Evolutionary conservation across 2,797 vertebrate species (phyloP), one percentile per base, ranked within the genome.

Genomic region (Gymnothorax reevesii): DNA sequence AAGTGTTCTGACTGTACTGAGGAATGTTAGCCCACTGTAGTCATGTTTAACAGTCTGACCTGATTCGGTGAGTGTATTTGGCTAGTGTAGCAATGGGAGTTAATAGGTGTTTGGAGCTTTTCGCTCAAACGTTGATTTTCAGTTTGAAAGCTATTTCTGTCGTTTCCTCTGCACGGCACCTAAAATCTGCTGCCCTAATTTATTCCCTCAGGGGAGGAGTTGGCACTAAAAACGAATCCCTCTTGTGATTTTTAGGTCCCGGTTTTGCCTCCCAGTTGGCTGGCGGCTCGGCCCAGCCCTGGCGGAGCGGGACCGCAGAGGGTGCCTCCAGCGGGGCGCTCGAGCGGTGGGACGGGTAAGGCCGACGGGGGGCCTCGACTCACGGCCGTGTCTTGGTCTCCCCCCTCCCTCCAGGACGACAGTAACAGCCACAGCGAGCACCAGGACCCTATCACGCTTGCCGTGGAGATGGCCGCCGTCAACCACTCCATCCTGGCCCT

Each of bases 401-500:
- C 94, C 22, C 91, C 95, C 7, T 94, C 91, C 87, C 86, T 95
- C 85, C 95, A 99, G 97, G 98, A 99, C 73, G 98, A 99, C 91
- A 96, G 96, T 93, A 95, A 96, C 92, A 96, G 97, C 93, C 97
- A 97, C 89, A 96, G 96, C 87, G 97, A 99, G 93, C 94, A 98
- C 91, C 98, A 98, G 91, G 98, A 99, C 91, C 96, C 97, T 87
- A 97, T 97, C 93, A 96, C 95, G 8, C 82, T 98, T 89, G 97
- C 97, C 0, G 95, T 98, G 94, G 98, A 98, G 94, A 99, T 99
- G 97, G 96, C 94, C 22, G 96, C 96, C 0, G 97, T 96, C 91
- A 97, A 97, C 93, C 97, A 98, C 94, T 95, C 95, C 93, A 97
- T 96, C 95, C 93, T 97, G 91, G 96, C 97, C 0, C 90, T 97